phyloP scores from a whole-genome alignment of 2,888 invertebrate genomes.

The Eledona agricola region DNA sequence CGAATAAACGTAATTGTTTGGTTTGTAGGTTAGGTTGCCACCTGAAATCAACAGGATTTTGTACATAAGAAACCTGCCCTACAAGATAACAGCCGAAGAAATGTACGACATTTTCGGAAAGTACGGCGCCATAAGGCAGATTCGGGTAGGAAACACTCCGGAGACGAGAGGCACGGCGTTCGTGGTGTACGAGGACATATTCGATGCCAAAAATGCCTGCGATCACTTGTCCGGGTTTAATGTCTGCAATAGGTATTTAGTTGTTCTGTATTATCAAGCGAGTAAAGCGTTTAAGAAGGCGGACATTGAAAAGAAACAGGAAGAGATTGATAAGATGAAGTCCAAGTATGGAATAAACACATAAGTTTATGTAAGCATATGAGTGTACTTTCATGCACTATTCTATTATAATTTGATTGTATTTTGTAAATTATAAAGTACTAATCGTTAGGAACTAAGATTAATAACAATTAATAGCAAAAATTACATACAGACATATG shows the following conservation, averaged over 20 bases:
- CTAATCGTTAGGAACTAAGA: too few species aligned
- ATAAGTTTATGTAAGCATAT: constrained; percentile 40
- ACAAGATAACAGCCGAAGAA: constrained; percentile 99
- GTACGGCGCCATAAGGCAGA: constrained; percentile 98
- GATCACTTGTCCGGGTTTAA: constrained; percentile 99
- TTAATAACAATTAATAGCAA: too few species aligned
- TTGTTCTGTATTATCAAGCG: constrained; percentile 98
- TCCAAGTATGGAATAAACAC: constrained; percentile 85
- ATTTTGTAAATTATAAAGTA: too few species aligned
- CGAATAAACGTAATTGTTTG: constrained; percentile 47
- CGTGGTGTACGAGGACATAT: constrained; percentile 99
- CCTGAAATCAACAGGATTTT: constrained; percentile 98
- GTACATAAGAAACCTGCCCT: constrained; percentile 96
- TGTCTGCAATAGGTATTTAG: constrained; percentile 97
- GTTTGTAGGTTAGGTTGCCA: constrained; percentile 86
- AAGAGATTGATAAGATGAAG: constrained; percentile 94
- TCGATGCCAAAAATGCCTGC: constrained; percentile 99
- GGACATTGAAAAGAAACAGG: constrained; percentile 94
- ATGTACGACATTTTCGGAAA: constrained; percentile 99
- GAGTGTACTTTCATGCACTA: too few species aligned
- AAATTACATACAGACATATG: too few species aligned
- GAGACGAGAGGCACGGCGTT: constrained; percentile 99
- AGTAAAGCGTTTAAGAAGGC: constrained; percentile 96
- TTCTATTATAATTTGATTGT: too few species aligned
- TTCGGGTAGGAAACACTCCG: constrained; percentile 96